A percentile compares a stretch with the other conserved stretches of the same genome.
Evolutionary conservation across 2,888 invertebrate genomes (phyloP).

Genomic region (Ormyrus pomaceus): DNA sequence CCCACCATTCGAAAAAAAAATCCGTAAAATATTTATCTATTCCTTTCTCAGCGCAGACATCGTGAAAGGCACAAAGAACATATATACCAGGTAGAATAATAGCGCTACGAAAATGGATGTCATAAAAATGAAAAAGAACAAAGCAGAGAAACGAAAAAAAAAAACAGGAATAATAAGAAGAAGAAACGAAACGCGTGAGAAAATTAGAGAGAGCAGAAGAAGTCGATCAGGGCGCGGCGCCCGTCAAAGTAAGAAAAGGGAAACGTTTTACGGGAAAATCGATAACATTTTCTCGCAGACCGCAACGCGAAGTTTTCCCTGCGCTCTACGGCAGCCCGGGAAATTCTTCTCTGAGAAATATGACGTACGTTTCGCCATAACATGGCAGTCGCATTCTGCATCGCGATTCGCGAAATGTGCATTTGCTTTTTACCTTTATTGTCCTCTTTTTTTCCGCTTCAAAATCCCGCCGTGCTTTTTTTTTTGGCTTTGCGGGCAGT

Average conservation of each 20-base stretch:
- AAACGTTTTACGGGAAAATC: constrained; percentile 44
- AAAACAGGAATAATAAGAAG: not conserved
- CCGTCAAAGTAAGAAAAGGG: constrained; percentile 24
- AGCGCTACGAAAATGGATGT: constrained; percentile 10
- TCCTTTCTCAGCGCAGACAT: not conserved
- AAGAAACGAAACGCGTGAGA: not conserved
- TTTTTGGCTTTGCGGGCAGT: no score
- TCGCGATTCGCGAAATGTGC: no score
- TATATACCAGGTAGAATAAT: not conserved
- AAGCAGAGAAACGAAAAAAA: constrained; percentile 3
- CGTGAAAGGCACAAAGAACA: no score
- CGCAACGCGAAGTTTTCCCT: not conserved
- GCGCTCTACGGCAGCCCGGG: not conserved
- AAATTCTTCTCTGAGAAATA: not conserved
- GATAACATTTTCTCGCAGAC: constrained; percentile 28
- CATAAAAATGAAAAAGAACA: constrained; percentile 12
- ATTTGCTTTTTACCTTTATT: no score
- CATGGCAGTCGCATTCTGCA: no score
- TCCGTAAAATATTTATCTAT: not conserved
- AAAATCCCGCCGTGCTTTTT: no score
- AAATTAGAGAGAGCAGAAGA: constrained; percentile 30
- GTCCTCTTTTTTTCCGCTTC: no score
- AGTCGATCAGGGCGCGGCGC: constrained; percentile 5
- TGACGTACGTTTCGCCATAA: no score
- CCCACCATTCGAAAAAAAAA: not conserved